Evolutionary conservation across 2,888 invertebrate genomes (phyloP), one percentile per base, ranked within the genome.

Genomic region (Amblyjoppa fuscipennis): DNA sequence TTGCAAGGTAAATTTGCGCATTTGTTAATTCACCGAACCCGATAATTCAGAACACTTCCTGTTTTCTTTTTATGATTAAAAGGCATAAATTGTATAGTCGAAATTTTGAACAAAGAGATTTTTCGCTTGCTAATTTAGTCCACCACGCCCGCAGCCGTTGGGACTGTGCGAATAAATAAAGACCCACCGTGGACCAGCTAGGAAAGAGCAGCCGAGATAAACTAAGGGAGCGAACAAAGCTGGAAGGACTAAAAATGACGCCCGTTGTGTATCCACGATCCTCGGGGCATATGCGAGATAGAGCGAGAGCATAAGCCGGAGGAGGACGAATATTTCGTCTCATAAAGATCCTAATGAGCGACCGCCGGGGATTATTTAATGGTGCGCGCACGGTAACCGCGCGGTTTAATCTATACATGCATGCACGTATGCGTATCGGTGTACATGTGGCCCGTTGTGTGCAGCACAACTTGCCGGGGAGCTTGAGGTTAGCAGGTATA

Each of bases 321-420:
- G 88, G 64, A 84, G 86, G 88, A 87, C 87, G 92, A 92, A 91
- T 90, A 92, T 92, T 92, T 91, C 89, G 91, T 89, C 91, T 91
- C 92, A 90, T 92, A 92, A 92, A 92, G 90, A 91, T 92, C 91
- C 92, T 93, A 92, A 93, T 93, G 93, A 93, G 91, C 90, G 89
- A 89, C 90, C 89, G 88, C 88, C 81, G 87, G 81, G 90, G 91
- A 92, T 92, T 93, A 92, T 93, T 93, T 93, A 93, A 93, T 93
- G 92, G 91, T 89, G 90, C 89, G 90, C 64, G 64, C 90, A 82
- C 76, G 76, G 56, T 77, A 76, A 59, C 68, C 78, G 41, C n/a
- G 31, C 45, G 13, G 59, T 59, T 59, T 64, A 75, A 66, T 74
- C 34, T 59, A 51, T 38, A 68, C 31, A 11, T 64, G 45, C 16